phyloP scores from a whole-genome alignment of 2,888 invertebrate species.

The Zhengitettix transpicula region DNA sequence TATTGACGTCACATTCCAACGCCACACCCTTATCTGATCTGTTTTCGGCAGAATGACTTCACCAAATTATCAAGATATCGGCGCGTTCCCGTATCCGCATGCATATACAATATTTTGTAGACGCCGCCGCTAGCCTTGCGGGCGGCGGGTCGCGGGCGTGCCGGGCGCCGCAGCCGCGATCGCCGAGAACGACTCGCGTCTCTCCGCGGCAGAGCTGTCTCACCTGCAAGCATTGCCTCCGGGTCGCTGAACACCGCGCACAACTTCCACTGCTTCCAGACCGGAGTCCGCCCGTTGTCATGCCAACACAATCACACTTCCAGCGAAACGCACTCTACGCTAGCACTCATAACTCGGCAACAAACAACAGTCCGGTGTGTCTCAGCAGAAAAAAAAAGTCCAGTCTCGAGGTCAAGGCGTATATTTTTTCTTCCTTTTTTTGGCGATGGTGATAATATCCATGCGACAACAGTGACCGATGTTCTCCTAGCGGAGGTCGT shows the following conservation, averaged over 20 bases:
- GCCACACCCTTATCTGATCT: no score
- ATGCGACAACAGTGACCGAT: slow-evolving; percentile 2
- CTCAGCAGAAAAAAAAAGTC: neutral
- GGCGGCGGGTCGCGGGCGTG: neutral
- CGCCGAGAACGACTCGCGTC: neutral
- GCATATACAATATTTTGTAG: no score
- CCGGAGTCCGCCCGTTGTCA: neutral
- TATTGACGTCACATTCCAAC: no score
- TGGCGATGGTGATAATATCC: neutral
- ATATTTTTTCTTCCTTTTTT: neutral
- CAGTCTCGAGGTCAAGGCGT: neutral
- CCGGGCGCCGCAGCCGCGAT: neutral
- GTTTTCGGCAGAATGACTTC: no score
- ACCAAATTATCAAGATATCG: no score
- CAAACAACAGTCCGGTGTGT: neutral
- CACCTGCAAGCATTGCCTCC: neutral
- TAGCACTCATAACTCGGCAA: no score
- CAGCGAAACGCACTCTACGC: neutral
- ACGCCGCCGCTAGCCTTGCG: no score
- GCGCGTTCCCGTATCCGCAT: no score
- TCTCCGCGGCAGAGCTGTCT: neutral
- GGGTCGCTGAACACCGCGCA: neutral
- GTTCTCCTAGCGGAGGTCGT: slow-evolving; percentile 5
- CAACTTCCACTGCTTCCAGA: neutral
- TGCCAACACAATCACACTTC: neutral